These are phyloP conservation scores for Pelusios castaneus DNA, from an alignment of 2,113 vertebrate species.

Conservation along the genomic window DNA sequence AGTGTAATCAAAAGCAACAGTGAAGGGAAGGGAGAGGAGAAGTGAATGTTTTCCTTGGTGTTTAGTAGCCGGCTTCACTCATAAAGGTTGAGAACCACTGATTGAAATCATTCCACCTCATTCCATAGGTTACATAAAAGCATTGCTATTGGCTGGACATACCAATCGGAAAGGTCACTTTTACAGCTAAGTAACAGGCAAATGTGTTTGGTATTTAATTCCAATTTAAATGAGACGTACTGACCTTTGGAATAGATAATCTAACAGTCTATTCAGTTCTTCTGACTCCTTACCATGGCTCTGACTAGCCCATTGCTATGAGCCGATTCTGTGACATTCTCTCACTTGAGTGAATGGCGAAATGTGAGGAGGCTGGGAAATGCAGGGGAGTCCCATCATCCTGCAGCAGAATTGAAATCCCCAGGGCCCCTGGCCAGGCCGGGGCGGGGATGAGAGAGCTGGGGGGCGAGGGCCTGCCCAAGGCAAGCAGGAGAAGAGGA, in stretches of 20 bases:
- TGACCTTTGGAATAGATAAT: too few species aligned
- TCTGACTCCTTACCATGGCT: too few species aligned
- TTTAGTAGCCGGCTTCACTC: too few species aligned
- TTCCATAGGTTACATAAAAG: background rate
- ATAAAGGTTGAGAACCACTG: too few species aligned
- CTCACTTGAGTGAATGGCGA: fast-evolving
- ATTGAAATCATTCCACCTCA: background rate
- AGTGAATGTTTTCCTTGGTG: too few species aligned
- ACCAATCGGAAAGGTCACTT: background rate
- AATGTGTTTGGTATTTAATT: background rate
- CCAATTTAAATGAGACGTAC: background rate
- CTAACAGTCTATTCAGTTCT: too few species aligned
- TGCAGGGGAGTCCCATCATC: background rate
- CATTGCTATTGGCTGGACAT: background rate
- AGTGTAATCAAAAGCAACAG: background rate
- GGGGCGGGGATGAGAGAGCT: too few species aligned
- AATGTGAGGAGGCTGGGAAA: background rate
- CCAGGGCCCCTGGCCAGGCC: too few species aligned
- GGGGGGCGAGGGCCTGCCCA: too few species aligned
- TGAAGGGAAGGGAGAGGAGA: background rate
- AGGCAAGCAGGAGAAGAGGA: too few species aligned
- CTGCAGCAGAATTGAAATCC: background rate
- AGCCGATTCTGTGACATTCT: fast-evolving
- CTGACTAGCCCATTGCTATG: background rate
- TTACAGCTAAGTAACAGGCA: background rate